These are phyloP conservation scores for Caenorhabditis drosophilae DNA, from an alignment of 2,888 invertebrate species.

Conservation along the genomic window DNA sequence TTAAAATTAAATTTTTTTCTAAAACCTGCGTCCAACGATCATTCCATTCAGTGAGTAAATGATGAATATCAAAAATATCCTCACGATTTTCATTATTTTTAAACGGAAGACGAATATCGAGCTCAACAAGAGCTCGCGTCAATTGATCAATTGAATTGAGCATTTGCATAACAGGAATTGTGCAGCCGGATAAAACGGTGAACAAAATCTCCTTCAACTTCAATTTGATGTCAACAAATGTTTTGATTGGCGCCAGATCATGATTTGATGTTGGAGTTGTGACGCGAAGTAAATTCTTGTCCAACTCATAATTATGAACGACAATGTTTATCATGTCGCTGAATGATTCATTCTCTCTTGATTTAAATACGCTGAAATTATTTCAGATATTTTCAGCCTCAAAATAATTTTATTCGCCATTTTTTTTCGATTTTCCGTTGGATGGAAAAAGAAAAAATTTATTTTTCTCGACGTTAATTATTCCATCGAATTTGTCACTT, in stretches of 20 bases:
- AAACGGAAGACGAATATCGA: slow-evolving; percentile 40
- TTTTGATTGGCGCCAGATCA: slow-evolving; percentile 19
- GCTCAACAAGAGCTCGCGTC: slow-evolving; percentile 21
- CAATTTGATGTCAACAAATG: slow-evolving; percentile 32
- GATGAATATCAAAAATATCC: slow-evolving; percentile 41
- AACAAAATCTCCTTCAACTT: slow-evolving; percentile 40
- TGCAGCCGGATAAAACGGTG: slow-evolving; percentile 25
- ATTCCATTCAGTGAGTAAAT: slow-evolving; percentile 40
- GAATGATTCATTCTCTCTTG: slow-evolving; percentile 36
- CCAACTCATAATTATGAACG: slow-evolving; percentile 42
- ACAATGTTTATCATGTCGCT: slow-evolving; percentile 46
- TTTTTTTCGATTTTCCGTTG: no score
- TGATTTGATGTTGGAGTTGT: slow-evolving; percentile 22
- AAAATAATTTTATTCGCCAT: no score
- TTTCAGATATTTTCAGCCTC: no score
- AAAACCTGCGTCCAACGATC: slow-evolving; percentile 28
- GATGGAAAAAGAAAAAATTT: no score
- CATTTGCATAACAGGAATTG: slow-evolving; percentile 38
- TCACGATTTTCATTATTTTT: slow-evolving; percentile 18
- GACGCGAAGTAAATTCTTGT: slow-evolving; percentile 26
- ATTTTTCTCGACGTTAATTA: no score
- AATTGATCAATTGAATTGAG: slow-evolving; percentile 32
- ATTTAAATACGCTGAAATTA: slow-evolving; percentile 43
- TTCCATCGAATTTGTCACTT: no score
- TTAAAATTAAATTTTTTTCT: background rate